Conservation (phyloP, 1,140 invertebrate species). For the Anthonomus grandis region DNA sequence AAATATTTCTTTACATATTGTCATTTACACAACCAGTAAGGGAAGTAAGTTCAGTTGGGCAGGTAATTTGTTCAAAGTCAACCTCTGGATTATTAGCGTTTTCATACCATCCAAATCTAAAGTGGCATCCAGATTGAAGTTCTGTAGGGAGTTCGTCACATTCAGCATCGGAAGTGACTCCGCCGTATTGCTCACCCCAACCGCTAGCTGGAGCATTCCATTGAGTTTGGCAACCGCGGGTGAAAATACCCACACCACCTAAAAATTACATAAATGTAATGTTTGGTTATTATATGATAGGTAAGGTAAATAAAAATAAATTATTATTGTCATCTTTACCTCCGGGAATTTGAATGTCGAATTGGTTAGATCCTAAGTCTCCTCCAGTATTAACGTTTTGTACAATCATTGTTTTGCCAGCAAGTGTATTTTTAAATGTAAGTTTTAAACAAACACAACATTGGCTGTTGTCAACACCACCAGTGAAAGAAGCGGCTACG, state of each 20-base stretch:
- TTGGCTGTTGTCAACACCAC: constrained; percentile 15
- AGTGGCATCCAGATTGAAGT: constrained; percentile 25
- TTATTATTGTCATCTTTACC: constrained; percentile 8
- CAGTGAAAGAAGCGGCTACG: constrained; percentile 28
- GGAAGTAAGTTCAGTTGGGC: constrained; percentile 14
- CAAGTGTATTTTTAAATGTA: constrained; percentile 7
- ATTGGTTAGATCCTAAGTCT: constrained; percentile 25
- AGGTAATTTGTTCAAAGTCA: constrained; percentile 21
- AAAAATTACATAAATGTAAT: neutral
- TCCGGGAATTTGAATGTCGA: constrained; percentile 28
- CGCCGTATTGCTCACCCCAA: constrained; percentile 25
- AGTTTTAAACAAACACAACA: constrained; percentile 24
- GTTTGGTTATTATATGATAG: neutral
- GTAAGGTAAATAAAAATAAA: neutral
- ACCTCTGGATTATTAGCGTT: constrained; percentile 25
- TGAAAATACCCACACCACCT: constrained; percentile 27
- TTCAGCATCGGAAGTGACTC: constrained; percentile 17
- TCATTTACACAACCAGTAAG: constrained; percentile 11
- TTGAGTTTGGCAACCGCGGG: constrained; percentile 16
- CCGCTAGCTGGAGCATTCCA: constrained; percentile 14
- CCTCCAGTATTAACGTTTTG: constrained; percentile 25
- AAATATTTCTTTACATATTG: constrained; percentile 2
- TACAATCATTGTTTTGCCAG: constrained; percentile 22
- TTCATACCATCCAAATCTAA: constrained; percentile 26
- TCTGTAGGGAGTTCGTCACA: constrained; percentile 16